phyloP scores from a whole-genome alignment of 2,797 vertebrate species.

The Enteromius argenteus region DNA sequence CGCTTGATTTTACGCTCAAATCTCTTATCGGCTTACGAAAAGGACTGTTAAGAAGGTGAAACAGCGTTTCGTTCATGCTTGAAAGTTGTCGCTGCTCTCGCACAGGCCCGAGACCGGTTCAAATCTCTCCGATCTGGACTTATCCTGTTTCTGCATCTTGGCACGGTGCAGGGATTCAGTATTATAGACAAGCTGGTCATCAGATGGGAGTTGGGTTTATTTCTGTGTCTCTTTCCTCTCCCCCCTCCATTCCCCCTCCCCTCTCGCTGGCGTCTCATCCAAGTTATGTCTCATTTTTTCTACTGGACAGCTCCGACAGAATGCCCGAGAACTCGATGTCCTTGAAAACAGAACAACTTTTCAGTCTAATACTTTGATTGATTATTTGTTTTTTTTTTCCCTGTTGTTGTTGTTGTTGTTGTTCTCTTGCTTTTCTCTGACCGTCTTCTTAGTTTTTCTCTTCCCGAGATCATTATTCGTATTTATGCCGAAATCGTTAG shows the following conservation, averaged over 20 bases:
- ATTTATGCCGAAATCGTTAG: conserved; percentile 48
- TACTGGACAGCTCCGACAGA: conserved; percentile 73
- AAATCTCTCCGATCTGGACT: conserved; percentile 75
- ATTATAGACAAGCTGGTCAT: conserved; percentile 86
- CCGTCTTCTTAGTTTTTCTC: conserved; percentile 31
- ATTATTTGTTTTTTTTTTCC: conserved; percentile 62
- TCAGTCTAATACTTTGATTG: conserved; percentile 73
- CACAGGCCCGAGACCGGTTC: conserved; percentile 60
- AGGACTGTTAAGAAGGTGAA: conserved; percentile 60
- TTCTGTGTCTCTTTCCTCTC: conserved; percentile 69
- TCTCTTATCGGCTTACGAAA: conserved; percentile 64
- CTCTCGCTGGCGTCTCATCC: conserved; percentile 71
- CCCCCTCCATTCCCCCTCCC: conserved; percentile 46
- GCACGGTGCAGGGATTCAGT: conserved; percentile 72
- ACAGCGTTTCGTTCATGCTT: conserved; percentile 68
- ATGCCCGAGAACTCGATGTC: conserved; percentile 72
- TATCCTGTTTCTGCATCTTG: conserved; percentile 81
- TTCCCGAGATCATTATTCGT: conserved; percentile 71
- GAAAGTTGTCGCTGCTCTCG: conserved; percentile 52
- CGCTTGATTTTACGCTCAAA: conserved; percentile 59
- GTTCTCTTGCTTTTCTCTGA: conserved; percentile 40
- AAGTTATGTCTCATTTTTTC: conserved; percentile 72
- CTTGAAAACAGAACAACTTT: conserved; percentile 74
- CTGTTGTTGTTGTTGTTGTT: conserved; percentile 46
- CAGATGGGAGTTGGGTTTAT: conserved; percentile 83